Evolutionary conservation across 1,140 invertebrate genomes (phyloP).

Genomic region (Leptonema lineaticorne): DNA sequence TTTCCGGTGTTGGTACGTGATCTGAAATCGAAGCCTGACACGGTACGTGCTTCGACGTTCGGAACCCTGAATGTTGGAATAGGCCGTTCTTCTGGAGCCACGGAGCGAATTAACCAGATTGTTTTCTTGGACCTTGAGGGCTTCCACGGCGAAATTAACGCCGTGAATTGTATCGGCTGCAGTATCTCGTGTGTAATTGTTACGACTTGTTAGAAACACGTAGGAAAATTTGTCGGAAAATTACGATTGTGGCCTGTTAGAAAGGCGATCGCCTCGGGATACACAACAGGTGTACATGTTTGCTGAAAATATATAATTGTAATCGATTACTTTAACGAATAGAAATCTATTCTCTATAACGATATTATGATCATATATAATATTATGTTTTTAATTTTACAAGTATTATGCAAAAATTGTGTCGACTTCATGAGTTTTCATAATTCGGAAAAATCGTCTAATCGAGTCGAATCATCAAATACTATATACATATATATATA

Average conservation of each 20-base stretch:
- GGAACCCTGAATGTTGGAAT: neutral
- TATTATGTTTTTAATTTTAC: too few species aligned
- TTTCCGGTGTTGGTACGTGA: neutral
- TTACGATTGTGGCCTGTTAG: too few species aligned
- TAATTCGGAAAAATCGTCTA: neutral
- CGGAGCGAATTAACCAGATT: constrained; percentile 12
- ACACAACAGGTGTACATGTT: too few species aligned
- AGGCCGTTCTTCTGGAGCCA: neutral
- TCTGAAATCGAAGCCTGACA: constrained; percentile 9
- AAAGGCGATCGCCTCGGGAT: too few species aligned
- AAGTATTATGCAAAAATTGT: too few species aligned
- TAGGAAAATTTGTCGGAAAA: too few species aligned
- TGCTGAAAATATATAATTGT: too few species aligned
- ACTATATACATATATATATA: neutral
- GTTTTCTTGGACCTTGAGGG: neutral
- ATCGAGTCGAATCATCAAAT: neutral
- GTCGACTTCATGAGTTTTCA: neutral
- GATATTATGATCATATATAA: too few species aligned
- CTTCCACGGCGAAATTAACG: neutral
- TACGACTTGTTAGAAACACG: too few species aligned
- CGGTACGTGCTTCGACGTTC: neutral
- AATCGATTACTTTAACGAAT: too few species aligned
- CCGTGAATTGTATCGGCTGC: neutral
- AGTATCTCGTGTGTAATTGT: constrained; percentile 6
- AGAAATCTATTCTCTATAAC: too few species aligned